Base-by-base conservation (phyloP, 2,888 invertebrate genomes). In the Aphodius granarius region DNA sequence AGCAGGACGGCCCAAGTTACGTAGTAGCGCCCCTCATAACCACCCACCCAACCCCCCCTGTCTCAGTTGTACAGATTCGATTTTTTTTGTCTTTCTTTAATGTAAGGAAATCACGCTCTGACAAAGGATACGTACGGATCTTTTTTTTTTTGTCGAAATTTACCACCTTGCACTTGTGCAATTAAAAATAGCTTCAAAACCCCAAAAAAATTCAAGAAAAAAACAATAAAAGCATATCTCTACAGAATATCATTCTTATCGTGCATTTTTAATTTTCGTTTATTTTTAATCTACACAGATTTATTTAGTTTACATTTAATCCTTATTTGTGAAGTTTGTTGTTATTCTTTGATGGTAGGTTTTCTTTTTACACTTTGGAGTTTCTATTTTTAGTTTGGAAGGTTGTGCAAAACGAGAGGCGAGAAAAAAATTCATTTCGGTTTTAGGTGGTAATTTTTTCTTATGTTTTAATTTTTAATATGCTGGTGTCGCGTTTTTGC, bases 251-350 rank as follows among this genome's bases (percentile, higher is more conserved):
- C 75, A 66, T 16, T 71, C 72, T 65, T 62, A 71, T 43, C 21
- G 66, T 72, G 71, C 75, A 73, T 75, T 73, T 76, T 71, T 70
- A 62, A 74, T 76, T 73, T 74, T 66, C 66, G 65, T 66, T 16
- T 19, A 74, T 76, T 70, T 74, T 76, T 74, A 64, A 76, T 74
- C 72, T 74, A 74, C 74, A 76, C 76, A 76, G 74, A 76, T 73
- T 21, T 16, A 64, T 72, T 72, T 18, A 66, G 22, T 21, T 17
- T 75, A 63, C 64, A 72, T 68, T 70, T 19, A 17, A 18, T 66
- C n/a, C n/a, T n/a, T 43, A 9, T 43, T 43, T 43, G 43, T 43
- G 43, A 43, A 43, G 43, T 43, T 9, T 43, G 4, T 43, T 43
- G 13, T 43, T 6, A 43, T 43, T 43, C 43, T 6, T 73, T 68